Percentiles rank a stretch among this genome's conserved stretches.
Conservation (phyloP, 1,140 invertebrate genomes). For the Lineus longissimus region DNA sequence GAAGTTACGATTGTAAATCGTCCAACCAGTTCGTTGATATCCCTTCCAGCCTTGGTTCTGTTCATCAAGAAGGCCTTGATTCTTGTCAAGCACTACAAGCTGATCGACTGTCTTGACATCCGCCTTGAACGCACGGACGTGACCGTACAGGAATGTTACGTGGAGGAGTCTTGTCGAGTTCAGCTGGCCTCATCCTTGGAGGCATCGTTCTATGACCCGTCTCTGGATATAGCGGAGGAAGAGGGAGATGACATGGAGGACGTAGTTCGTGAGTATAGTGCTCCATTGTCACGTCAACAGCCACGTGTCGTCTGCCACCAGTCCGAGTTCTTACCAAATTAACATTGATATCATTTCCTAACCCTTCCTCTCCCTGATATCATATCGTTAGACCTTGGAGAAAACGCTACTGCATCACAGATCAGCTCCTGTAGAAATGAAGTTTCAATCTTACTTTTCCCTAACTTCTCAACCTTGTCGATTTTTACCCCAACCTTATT, state of each 20-base stretch:
- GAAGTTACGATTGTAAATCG: background rate
- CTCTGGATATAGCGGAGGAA: background rate
- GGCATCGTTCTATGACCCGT: background rate
- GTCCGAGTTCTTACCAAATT: too few relatives aligned
- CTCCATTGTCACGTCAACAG: too few relatives aligned
- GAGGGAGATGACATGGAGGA: background rate
- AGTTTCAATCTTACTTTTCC: too few relatives aligned
- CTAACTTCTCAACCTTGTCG: too few relatives aligned
- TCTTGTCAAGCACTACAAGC: background rate
- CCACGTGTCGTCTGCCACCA: too few relatives aligned
- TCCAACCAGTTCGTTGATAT: too few relatives aligned
- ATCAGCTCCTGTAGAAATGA: too few relatives aligned
- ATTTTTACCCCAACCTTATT: too few relatives aligned
- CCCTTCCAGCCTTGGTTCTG: background rate
- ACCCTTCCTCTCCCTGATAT: too few relatives aligned
- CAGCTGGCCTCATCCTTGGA: background rate
- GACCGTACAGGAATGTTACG: background rate
- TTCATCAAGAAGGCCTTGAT: conserved; percentile 3
- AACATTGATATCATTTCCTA: too few relatives aligned
- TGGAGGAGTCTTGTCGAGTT: background rate
- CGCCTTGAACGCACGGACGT: background rate
- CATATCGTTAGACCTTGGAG: too few relatives aligned
- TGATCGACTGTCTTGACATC: background rate
- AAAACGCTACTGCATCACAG: too few relatives aligned
- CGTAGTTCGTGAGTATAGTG: background rate